Evolutionary conservation across 2,888 invertebrate species (phyloP).

Genomic region (Enchytraeus crypticus): DNA sequence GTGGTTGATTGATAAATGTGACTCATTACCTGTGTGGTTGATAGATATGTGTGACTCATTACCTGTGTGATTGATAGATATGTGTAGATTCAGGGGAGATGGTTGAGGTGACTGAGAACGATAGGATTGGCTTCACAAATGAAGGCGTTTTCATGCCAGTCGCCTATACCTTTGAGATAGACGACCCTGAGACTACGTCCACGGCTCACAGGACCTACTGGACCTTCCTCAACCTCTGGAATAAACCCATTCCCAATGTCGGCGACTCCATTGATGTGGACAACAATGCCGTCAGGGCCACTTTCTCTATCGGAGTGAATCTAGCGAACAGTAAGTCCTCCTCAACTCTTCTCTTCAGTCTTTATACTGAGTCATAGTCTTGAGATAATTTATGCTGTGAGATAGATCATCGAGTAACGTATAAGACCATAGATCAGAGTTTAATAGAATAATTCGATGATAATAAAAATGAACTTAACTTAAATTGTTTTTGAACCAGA

Average conservation of each 20-base stretch:
- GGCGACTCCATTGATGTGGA: background rate
- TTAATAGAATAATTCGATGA: too few relatives aligned
- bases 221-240: background rate
- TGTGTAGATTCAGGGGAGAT: background rate
- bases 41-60: too few relatives aligned
- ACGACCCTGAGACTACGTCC: background rate
- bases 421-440: too few relatives aligned
- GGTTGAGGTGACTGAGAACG: constrained; percentile 1
- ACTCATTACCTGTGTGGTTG: too few relatives aligned
- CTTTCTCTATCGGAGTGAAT: constrained; percentile 1
- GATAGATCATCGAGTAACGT: too few relatives aligned
- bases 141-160: background rate
- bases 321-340: constrained; percentile 1
- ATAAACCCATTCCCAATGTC: background rate
- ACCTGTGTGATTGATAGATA: too few relatives aligned
- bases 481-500: too few relatives aligned
- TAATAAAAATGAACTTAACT: too few relatives aligned
- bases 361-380: too few relatives aligned
- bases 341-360: too few relatives aligned
- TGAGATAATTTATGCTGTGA: too few relatives aligned
- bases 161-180: background rate
- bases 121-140: constrained; percentile 3
- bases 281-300: background rate
- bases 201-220: constrained; percentile 6
- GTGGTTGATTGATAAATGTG: too few relatives aligned